Percentiles rank a stretch among this genome's conserved stretches.
Evolutionary conservation across 2,113 vertebrate species (phyloP).

Genomic region (Tringa solitaria): DNA sequence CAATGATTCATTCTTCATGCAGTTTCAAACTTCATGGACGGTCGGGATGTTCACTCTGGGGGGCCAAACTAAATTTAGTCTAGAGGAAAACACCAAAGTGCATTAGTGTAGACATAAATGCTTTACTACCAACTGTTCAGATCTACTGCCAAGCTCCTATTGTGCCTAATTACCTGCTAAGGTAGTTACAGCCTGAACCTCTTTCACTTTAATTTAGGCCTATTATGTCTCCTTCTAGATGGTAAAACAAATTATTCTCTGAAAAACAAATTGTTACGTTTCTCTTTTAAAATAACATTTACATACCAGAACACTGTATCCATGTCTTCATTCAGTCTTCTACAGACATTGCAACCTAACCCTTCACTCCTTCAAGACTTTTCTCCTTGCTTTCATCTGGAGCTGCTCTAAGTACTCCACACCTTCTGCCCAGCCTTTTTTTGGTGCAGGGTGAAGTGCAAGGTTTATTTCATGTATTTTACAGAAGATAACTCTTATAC

Average conservation of each 20-base stretch:
- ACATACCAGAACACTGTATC: background rate
- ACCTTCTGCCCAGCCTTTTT: background rate
- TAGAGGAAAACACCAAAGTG: background rate
- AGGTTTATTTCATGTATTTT: background rate
- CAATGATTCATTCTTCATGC: background rate
- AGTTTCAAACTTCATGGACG: background rate
- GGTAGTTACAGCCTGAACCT: background rate
- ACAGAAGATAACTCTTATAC: background rate
- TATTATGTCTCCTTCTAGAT: background rate
- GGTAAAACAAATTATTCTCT: background rate
- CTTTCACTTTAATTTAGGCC: background rate
- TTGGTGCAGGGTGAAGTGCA: background rate
- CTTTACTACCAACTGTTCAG: background rate
- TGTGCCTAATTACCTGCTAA: slow-evolving; percentile 10
- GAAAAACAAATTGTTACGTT: background rate
- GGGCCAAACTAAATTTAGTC: background rate
- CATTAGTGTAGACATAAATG: background rate
- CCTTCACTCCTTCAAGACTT: background rate
- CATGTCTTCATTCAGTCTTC: background rate
- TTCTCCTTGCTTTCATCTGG: background rate
- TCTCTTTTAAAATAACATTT: background rate
- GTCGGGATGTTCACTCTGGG: background rate
- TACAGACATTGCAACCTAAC: background rate
- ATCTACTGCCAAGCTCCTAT: background rate
- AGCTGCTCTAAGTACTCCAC: background rate